Percentiles rank a stretch among this genome's conserved stretches.
phyloP scores from a whole-genome alignment of 2,797 vertebrate genomes.

The Babyrousa celebensis region DNA sequence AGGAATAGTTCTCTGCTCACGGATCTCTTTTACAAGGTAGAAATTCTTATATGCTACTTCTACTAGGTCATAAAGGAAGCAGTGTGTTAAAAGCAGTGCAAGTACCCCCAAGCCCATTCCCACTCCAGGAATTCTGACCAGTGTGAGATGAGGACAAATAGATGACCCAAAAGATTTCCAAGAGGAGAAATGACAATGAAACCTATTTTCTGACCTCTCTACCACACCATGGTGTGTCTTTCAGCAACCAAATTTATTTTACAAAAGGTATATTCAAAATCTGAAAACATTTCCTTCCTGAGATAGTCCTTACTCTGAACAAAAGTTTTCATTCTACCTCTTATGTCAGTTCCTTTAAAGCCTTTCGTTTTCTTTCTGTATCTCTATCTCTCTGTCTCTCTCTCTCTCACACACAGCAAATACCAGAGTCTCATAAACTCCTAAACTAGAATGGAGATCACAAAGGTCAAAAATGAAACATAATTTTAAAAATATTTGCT shows the following conservation, averaged over 20 bases:
- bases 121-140: not conserved
- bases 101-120: not conserved
- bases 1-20: constrained; percentile 22
- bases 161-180: constrained; percentile 26
- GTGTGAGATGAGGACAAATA: constrained; percentile 8
- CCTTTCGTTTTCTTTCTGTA: not conserved
- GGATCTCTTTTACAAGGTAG: constrained; percentile 37
- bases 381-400: not conserved
- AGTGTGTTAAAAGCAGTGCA: not conserved
- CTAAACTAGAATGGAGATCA: constrained; percentile 17
- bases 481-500: constrained; percentile 38
- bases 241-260: constrained; percentile 58
- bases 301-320: constrained; percentile 58
- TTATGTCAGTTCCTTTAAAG: not conserved
- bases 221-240: constrained; percentile 11
- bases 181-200: constrained; percentile 27
- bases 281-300: constrained; percentile 28
- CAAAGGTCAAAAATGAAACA: constrained; percentile 50
- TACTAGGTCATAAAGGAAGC: constrained; percentile 8
- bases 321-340: constrained; percentile 33
- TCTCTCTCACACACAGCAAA: not conserved
- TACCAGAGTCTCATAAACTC: not conserved
- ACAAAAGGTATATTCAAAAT: constrained; percentile 9
- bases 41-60: constrained; percentile 41
- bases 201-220: not conserved